Evolutionary conservation across 2,797 vertebrate species (phyloP).

Genomic region (Rhyacichthys aspro): DNA sequence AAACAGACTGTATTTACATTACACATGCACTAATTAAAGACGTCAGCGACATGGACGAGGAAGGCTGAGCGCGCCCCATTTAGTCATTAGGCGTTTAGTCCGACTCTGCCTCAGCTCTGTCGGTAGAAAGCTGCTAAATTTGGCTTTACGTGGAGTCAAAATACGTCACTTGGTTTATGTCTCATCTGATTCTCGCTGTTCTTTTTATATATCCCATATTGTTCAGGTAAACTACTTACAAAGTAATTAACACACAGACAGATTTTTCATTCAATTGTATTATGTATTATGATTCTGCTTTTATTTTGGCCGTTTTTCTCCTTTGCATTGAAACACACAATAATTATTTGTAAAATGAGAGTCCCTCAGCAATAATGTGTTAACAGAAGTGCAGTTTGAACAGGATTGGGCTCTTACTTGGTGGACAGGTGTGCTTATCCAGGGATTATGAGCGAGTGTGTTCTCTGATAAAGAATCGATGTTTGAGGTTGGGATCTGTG

Average conservation of each 20-base stretch:
- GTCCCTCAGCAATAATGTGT: not conserved
- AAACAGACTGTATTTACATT: slow-evolving; percentile 78
- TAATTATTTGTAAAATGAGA: no score
- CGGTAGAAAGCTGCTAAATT: no score
- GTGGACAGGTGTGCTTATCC: slow-evolving; percentile 51
- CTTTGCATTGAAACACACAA: no score
- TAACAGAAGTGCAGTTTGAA: slow-evolving; percentile 5
- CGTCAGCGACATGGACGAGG: slow-evolving; percentile 71
- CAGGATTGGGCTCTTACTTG: slow-evolving; percentile 1
- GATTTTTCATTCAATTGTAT: no score
- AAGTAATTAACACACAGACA: no score
- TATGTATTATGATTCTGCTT: no score
- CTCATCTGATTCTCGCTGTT: no score
- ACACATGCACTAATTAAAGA: slow-evolving; percentile 77
- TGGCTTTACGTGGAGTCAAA: no score
- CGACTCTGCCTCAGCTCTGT: slow-evolving; percentile 20
- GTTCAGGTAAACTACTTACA: no score
- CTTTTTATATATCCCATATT: no score
- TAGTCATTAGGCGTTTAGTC: slow-evolving; percentile 53
- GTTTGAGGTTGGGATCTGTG: slow-evolving; percentile 77
- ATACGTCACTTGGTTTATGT: no score
- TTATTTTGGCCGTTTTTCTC: no score
- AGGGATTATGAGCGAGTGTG: slow-evolving; percentile 71
- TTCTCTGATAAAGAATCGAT: slow-evolving; percentile 74
- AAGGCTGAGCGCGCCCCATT: slow-evolving; percentile 49